Conservation (phyloP, 2,888 invertebrate genomes). For the Nesidiocoris tenuis region DNA sequence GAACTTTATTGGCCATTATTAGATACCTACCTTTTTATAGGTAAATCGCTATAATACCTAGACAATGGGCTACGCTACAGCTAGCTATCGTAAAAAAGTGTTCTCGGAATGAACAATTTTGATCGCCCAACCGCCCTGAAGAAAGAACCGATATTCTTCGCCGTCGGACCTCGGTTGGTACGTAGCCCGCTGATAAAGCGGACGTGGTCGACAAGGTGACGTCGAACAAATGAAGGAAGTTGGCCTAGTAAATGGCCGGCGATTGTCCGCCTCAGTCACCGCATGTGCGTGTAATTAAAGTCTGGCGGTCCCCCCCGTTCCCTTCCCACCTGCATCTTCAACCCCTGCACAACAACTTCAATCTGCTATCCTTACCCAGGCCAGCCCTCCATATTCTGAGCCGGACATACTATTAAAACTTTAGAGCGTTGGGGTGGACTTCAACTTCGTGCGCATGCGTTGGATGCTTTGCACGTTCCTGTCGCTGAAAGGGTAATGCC, state of each 20-base stretch:
- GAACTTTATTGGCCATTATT: too few species aligned
- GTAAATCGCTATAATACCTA: too few species aligned
- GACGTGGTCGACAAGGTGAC: constrained; percentile 36
- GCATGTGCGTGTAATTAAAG: constrained; percentile 42
- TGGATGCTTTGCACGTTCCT: background rate
- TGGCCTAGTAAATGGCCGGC: constrained; percentile 41
- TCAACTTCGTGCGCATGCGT: constrained; percentile 19
- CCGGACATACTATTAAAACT: constrained; percentile 40
- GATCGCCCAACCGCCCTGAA: too few species aligned
- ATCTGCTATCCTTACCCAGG: background rate
- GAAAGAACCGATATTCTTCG: background rate
- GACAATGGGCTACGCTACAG: too few species aligned
- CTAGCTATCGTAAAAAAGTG: too few species aligned
- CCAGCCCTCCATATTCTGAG: constrained; percentile 35
- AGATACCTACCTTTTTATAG: too few species aligned
- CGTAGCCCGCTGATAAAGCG: constrained; percentile 19
- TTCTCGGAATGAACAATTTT: too few species aligned
- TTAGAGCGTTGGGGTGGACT: constrained; percentile 5
- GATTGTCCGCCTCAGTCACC: constrained; percentile 43
- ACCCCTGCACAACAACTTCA: background rate
- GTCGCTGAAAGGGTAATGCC: background rate
- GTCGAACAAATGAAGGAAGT: constrained; percentile 42
- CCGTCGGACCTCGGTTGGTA: background rate
- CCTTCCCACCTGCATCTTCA: background rate
- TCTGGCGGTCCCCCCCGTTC: constrained; percentile 6